Evolutionary conservation across 2,888 invertebrate genomes (phyloP).

Genomic region (Neelides folsomi): DNA sequence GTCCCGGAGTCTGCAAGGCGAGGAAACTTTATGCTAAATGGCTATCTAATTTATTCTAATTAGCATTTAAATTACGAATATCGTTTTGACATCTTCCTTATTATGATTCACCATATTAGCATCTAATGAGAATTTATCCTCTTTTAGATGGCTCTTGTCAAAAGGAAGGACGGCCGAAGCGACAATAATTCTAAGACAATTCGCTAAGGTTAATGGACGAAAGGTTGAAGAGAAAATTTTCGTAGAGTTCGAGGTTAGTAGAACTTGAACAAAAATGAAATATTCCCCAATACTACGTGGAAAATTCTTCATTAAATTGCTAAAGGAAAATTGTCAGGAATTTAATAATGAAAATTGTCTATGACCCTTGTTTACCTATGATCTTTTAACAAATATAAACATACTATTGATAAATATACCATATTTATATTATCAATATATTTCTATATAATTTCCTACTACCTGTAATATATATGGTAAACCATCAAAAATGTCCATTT

Average conservation of each 20-base stretch:
- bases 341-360: not conserved
- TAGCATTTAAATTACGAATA: not conserved
- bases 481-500: too few species aligned
- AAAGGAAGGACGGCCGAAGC: constrained; percentile 72
- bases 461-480: too few species aligned
- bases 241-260: constrained; percentile 55
- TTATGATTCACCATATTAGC: not conserved
- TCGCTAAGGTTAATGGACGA: constrained; percentile 64
- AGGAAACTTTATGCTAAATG: too few species aligned
- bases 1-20: constrained; percentile 66
- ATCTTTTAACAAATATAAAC: not conserved
- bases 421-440: too few species aligned
- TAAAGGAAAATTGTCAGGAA: too few species aligned
- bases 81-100: not conserved
- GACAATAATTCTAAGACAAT: constrained; percentile 59
- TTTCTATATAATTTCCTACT: too few species aligned
- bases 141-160: constrained; percentile 65
- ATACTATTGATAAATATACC: not conserved
- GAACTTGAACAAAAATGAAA: too few species aligned
- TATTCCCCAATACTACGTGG: not conserved
- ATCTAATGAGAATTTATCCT: constrained; percentile 7
- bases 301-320: not conserved
- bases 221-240: constrained; percentile 60
- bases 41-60: not conserved
- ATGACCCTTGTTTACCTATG: not conserved